Base-by-base conservation (phyloP, 2,797 vertebrate genomes). In the Leptatherina wallacei region DNA sequence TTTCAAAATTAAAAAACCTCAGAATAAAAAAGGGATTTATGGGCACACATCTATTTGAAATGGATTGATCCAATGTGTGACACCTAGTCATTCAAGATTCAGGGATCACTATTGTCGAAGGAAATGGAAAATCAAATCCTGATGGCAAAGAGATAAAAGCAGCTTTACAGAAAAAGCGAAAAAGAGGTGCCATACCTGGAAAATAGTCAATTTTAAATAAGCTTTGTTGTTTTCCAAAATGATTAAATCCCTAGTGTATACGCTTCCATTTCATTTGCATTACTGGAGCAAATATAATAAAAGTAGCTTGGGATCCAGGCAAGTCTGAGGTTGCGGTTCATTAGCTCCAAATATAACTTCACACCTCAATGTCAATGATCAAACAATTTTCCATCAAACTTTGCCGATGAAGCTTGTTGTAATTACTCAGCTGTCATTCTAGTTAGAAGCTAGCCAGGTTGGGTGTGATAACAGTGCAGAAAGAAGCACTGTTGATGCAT, bases 1-100 rank as follows among this genome's bases (percentile, higher is more conserved):
- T 71, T 77, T 68, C 38, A 87, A 65, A 88, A 73, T 83, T 49
- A 78, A 85, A 83, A 33, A 27, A 22, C 32, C 12, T 72, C 12
- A 20, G 73, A 77, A 62, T 57, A 16, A 71, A 80, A 64, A 63
- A 32, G n/a, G 36, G 36, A 62, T 66, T 76, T 67, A 73, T 72
- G 47, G 61, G 60, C 73, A 82, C 52, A 32, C 69, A 77, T 61
- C 59, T 77, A 35, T 61, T 36, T 67, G 68, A 61, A 69, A 69
- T 59, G 10, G 71, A 57, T 20, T 62, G 57, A 30, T 75, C 59
- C 36, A 61, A 27, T 32, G 60, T 44, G 27, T 60, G 52, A 70
- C 24, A 60, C 57, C 60, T 58, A 60, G 55, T 56, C 71, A 66
- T 8, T 63, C n/a, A 24, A 7, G 35, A 59, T 38, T 36, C 20